These are phyloP conservation scores for Aphidius gifuensis DNA, from an alignment of 1,140 invertebrate species.

Conservation along the genomic window DNA sequence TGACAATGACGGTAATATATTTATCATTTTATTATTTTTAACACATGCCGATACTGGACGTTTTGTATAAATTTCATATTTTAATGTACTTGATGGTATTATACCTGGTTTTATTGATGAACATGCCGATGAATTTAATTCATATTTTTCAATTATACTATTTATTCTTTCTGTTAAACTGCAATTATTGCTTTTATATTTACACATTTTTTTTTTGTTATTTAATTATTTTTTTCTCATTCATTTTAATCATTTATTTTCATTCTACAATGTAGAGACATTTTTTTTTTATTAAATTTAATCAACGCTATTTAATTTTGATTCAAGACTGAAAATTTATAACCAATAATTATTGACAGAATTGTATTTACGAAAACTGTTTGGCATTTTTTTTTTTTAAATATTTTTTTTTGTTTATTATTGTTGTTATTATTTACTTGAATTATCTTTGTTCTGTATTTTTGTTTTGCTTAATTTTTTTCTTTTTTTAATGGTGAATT, in stretches of 20 bases:
- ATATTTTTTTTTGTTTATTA: not conserved
- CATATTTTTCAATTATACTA: conserved; percentile 26
- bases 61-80: not conserved
- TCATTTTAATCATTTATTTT: conserved; percentile 7
- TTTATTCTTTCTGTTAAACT: conserved; percentile 26
- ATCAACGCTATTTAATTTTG: not conserved
- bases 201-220: conserved; percentile 14
- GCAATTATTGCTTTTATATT: not conserved
- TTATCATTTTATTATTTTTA: conserved; percentile 1
- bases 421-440: no score
- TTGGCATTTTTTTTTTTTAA: not conserved
- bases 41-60: conserved; percentile 1
- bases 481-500: not conserved
- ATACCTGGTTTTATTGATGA: not conserved
- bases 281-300: not conserved
- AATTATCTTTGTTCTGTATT: no score
- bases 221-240: no score
- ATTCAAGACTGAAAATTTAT: not conserved
- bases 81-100: not conserved
- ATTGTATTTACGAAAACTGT: not conserved
- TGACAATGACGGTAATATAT: conserved; percentile 9
- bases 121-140: conserved; percentile 8
- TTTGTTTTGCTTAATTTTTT: no score
- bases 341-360: no score
- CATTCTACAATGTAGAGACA: conserved; percentile 11